Conservation (phyloP, 2,113 vertebrate species). For the Barnardius zonarius region DNA sequence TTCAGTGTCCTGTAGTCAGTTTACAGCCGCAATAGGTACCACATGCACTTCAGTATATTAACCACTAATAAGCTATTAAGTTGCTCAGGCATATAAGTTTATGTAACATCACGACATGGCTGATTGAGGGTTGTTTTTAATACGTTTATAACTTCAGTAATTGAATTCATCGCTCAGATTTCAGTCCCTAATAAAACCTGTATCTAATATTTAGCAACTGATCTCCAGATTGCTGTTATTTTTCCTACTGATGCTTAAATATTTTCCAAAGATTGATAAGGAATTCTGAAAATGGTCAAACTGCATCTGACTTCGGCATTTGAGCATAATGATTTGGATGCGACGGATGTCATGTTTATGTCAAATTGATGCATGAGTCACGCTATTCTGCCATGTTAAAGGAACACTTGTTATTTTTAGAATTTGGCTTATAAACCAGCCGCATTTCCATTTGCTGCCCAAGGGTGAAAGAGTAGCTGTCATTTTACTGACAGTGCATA, state of each 20-base stretch:
- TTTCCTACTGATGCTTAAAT: neutral
- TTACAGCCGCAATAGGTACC: neutral
- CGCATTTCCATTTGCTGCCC: slow-evolving; percentile 49
- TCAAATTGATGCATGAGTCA: slow-evolving; percentile 61
- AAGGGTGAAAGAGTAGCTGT: slow-evolving; percentile 63
- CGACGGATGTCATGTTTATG: slow-evolving; percentile 27
- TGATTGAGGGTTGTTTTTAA: neutral
- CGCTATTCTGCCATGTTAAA: slow-evolving; percentile 8
- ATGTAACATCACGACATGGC: neutral
- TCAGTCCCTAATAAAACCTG: neutral
- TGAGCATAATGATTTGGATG: slow-evolving; percentile 17
- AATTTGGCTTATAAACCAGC: slow-evolving; percentile 21
- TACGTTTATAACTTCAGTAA: neutral
- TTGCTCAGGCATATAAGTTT: neutral
- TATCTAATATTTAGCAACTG: neutral
- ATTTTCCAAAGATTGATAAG: slow-evolving; percentile 24
- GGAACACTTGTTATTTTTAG: slow-evolving; percentile 54
- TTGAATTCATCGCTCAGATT: neutral
- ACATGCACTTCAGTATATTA: neutral
- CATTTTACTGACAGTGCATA: slow-evolving; percentile 14
- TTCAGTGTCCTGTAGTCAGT: neutral
- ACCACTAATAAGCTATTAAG: neutral
- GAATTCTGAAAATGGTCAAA: slow-evolving; percentile 26
- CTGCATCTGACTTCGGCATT: slow-evolving; percentile 18
- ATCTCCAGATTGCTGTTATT: neutral